Base-by-base conservation (phyloP, 2,113 vertebrate genomes). In the Prietella phreatophila region DNA sequence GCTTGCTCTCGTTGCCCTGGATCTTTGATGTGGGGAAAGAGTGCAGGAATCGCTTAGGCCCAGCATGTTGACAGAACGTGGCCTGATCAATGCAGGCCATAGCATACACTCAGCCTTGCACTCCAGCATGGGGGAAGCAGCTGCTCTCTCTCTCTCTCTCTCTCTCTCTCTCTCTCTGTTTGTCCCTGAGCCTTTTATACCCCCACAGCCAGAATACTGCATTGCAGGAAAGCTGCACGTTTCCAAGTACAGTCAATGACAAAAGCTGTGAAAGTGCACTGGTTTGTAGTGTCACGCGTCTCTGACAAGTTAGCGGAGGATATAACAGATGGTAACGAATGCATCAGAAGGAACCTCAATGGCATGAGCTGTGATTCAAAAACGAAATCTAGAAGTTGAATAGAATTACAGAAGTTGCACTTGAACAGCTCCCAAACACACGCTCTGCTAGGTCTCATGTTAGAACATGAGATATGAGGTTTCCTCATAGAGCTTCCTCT, bases 401-500 rank as follows among this genome's bases (percentile, higher is more conserved):
- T 67, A 85, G 50, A 88, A 84, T 84, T 84, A 87, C 85, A 90
- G 82, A 88, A 86, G 89, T 90, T 88, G 87, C 78, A 42, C 55
- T 53, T 73, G 69, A 58, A 55, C 78, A 78, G 67, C 30, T 58
- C 53, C 75, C 80, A 86, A 86, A 85, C 69, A 83, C 71, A 82
- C 76, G 84, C 58, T 84, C 71, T 87, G 88, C 79, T 86, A n/a
- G 82, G 86, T 88, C 88, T 89, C 71, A 89, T 91, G 88, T 75
- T 87, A 85, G 82, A 88, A 63, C 88, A 85, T 88, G 87, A 88
- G 87, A 86, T 89, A 89, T 82, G 56, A 69, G 53, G 76, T 85
- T 91, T 89, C 85, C 88, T 88, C 82, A 75, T 86, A 89, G 71
- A 87, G 42, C 89, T 91, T 92, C 88, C 88, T 84, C 82, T 88